Evolutionary conservation across 2,113 vertebrate species (phyloP).

Genomic region (Hyperopisus bebe): DNA sequence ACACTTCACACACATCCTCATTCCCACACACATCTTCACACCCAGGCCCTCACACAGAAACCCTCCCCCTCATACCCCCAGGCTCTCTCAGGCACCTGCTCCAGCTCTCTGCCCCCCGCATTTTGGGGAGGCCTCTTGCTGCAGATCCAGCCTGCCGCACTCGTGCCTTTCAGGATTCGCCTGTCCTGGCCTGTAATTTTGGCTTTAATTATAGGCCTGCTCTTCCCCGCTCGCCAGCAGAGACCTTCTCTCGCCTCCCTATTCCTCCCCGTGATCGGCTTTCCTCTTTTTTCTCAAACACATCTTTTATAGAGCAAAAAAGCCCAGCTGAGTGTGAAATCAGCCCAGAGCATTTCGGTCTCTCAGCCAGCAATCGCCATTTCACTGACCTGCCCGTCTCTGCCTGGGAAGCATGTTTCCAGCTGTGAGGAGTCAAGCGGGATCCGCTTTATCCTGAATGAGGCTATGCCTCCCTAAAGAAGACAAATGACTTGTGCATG

Average conservation of each 20-base stretch:
- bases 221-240: slow-evolving; percentile 15
- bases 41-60: slow-evolving; percentile 11
- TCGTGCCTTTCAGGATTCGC: slow-evolving; percentile 10
- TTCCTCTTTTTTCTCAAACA: slow-evolving; percentile 1
- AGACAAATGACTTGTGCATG: not conserved
- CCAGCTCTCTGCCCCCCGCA: not conserved
- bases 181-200: slow-evolving; percentile 29
- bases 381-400: not conserved
- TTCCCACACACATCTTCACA: not conserved
- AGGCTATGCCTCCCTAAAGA: not conserved
- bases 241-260: slow-evolving; percentile 4
- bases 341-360: not conserved
- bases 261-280: not conserved
- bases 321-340: not conserved
- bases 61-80: slow-evolving; percentile 9
- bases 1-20: not conserved
- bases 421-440: not conserved
- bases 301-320: not conserved
- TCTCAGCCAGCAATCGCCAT: not conserved
- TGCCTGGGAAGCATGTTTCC: not conserved
- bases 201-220: slow-evolving; percentile 29
- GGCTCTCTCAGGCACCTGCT: slow-evolving; percentile 5
- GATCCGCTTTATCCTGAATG: not conserved
- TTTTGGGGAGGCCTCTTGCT: not conserved
- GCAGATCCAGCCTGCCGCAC: not conserved